These are phyloP conservation scores for Ahaetulla prasina DNA, from an alignment of 2,113 vertebrate species.

Conservation along the genomic window DNA sequence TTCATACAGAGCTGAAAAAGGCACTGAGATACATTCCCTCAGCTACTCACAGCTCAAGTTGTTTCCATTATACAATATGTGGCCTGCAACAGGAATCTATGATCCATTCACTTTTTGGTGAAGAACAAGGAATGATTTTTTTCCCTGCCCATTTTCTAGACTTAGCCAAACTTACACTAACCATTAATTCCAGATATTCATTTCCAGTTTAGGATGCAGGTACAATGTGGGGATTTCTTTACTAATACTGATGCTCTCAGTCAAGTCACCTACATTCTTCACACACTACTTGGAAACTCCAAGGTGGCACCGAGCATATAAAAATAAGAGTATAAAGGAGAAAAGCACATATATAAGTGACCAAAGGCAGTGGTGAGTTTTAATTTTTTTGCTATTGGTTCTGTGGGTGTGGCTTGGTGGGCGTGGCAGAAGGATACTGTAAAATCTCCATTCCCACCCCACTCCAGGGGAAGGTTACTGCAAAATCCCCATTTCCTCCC, in stretches of 20 bases:
- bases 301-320: neutral
- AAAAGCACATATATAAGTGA: neutral
- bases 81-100: slow-evolving; percentile 11
- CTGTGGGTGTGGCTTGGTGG: too few relatives aligned
- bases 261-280: neutral
- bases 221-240: accelerated
- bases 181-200: neutral
- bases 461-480: too few relatives aligned
- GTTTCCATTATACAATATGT: slow-evolving; percentile 5
- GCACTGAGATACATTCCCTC: slow-evolving; percentile 29
- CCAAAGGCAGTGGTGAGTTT: too few relatives aligned
- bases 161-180: neutral
- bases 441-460: too few relatives aligned
- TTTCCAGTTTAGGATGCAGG: slow-evolving; percentile 12
- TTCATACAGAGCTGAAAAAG: slow-evolving; percentile 30
- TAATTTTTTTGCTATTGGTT: too few relatives aligned
- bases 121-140: neutral
- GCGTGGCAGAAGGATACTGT: too few relatives aligned
- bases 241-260: neutral
- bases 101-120: neutral
- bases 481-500: too few relatives aligned
- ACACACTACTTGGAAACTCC: neutral
- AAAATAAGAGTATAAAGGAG: neutral
- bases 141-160: neutral
- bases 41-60: slow-evolving; percentile 13